A percentile compares a stretch with the other conserved stretches of the same genome.
These are phyloP conservation scores for Manis crassicaudata DNA, from an alignment of 2,797 vertebrate genomes.

Conservation along the genomic window DNA sequence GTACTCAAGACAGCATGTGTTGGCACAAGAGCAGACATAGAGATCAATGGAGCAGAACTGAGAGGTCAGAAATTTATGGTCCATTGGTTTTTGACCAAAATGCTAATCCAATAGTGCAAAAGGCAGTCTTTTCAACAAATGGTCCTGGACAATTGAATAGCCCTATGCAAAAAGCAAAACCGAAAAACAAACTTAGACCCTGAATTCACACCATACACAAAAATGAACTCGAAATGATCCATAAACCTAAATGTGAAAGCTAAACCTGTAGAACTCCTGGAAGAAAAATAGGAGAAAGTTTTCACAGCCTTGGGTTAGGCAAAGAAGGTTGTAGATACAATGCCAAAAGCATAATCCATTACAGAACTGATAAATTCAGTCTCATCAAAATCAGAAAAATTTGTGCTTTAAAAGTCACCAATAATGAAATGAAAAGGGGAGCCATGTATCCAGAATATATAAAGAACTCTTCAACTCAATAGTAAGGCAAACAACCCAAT, in stretches of 20 bases:
- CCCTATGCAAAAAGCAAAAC: neutral
- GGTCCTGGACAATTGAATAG: neutral
- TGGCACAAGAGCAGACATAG: neutral
- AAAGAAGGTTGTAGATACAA: neutral
- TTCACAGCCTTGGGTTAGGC: neutral
- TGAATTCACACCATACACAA: neutral
- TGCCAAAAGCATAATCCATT: neutral
- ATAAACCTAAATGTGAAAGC: neutral
- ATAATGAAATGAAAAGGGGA: neutral
- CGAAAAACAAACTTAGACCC: neutral
- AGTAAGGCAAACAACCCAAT: neutral
- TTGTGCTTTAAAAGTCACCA: neutral
- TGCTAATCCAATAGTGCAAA: neutral
- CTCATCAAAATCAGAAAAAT: neutral
- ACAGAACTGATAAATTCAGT: neutral
- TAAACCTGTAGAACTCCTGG: neutral
- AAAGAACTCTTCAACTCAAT: neutral
- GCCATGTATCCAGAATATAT: neutral
- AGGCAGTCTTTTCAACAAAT: neutral
- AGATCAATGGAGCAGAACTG: neutral
- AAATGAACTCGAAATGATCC: neutral
- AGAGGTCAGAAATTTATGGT: neutral
- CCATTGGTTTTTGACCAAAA: neutral
- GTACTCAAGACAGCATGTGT: neutral
- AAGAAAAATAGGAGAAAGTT: neutral